Evolutionary conservation across 2,113 vertebrate species (phyloP), one percentile per base, ranked within the genome.

Genomic region (Marmota flaviventris): DNA sequence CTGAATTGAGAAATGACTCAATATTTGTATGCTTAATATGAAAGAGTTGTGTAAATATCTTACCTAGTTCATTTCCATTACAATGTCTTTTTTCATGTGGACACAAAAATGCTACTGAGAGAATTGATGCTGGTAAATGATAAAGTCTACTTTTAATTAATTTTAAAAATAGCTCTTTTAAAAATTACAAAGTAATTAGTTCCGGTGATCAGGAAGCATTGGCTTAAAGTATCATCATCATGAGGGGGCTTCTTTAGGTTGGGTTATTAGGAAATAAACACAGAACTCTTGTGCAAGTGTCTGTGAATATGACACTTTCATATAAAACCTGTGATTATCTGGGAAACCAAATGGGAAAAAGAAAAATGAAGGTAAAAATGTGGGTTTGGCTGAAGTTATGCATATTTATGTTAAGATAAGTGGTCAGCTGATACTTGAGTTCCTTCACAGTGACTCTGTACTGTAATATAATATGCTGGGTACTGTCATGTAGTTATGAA

Each of bases 1-100:
- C 42, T 85, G 24, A 88, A 16, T n/a, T 90, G 45, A 92, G 53
- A 96, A 93, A 91, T 85, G 27, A 65, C 4, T 93, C 58, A 70
- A 32, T 81, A 77, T 84, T 88, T 85, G 51, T 20, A 70, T 88
- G n/a, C 4, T 84, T 85, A 4, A 61, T 63, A 10, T 63, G 25
- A 63, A 63, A 5, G 29, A 84, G 4, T 83, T 85, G 92, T 83
- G 58, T 78, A 86, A 72, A 81, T 37, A 56, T 1, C 20, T 81
- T 78, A 84, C 42, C 0, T 17, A 51, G 65, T 72, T 87, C 73
- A 69, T 70, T 95, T 96, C 13, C 4, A 72, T 75, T 92, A 34
- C 22, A 85, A 48, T 75, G 45, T 20, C 16, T 6, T 73, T 87
- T 93, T 83, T 10, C 89, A 84, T 56, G 5, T 86, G 37, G n/a